Evolutionary conservation across 2,888 invertebrate species (phyloP).

Genomic region (Tubulanus polymorphus): DNA sequence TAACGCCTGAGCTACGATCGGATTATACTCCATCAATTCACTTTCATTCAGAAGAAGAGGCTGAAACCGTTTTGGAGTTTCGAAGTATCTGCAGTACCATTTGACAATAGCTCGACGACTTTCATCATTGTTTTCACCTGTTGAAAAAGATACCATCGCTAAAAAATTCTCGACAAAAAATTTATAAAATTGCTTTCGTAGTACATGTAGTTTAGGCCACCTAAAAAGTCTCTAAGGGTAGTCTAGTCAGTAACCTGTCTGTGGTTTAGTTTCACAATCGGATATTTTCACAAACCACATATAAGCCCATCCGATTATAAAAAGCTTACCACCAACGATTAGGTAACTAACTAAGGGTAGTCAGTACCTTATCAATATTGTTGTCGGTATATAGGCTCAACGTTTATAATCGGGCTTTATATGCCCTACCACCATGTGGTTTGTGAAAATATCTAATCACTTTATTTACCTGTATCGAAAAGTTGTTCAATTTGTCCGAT

Average conservation of each 20-base stretch:
- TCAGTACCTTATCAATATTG: no score
- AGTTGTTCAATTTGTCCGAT: conserved; percentile 35
- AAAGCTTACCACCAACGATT: neutral
- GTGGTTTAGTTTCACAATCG: no score
- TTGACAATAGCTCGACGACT: conserved; percentile 24
- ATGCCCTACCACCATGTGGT: no score
- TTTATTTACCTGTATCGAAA: conserved; percentile 34
- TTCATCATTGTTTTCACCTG: conserved; percentile 9
- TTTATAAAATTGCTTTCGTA: no score
- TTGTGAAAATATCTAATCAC: no score
- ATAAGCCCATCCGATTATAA: neutral
- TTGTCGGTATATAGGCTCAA: no score
- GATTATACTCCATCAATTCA: neutral
- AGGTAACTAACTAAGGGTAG: neutral
- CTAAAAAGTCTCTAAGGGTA: no score
- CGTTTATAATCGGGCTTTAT: no score
- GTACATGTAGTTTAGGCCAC: no score
- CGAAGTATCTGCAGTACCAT: conserved; percentile 33
- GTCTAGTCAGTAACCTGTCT: no score
- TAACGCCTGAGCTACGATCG: neutral
- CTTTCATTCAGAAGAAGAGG: neutral
- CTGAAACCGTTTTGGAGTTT: conserved; percentile 17
- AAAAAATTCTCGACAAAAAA: neutral
- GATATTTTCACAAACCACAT: neutral
- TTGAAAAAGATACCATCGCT: neutral